Evolutionary conservation across 2,113 vertebrate genomes (phyloP), one percentile per base, ranked within the genome.

Genomic region (Platichthys stellatus): DNA sequence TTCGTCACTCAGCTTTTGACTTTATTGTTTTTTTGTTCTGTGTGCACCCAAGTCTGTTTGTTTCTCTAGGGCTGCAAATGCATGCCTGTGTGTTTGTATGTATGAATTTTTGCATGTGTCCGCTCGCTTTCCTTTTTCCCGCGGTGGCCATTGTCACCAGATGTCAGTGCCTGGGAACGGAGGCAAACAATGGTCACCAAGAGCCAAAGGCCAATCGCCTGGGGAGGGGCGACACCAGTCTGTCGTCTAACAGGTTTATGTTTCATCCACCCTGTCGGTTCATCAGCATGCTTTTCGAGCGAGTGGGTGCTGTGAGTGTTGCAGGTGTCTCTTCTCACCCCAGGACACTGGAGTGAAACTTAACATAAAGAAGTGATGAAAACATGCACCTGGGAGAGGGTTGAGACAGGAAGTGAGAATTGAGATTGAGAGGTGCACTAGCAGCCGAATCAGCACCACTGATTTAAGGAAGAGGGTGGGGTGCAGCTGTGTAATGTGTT

Each of bases 131-230:
- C 76, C 88, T 81, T 58, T 86, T 85, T 87, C 81, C 83, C 73
- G 40, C 79, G 54, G 63, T 58, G 73, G 63, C 90, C 74, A 91
- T 93, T 93, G 93, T 92, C 84, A 89, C 89, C 92, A 93, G 90
- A 93, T 94, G 93, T 92, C 91, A 80, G 71, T 90, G 75, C 88
- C 87, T 94, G 93, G 90, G 93, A 95, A 94, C 88, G 69, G 72
- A 83, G 75, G 76, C 49, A 68, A 89, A 94, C 94, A 95, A 94
- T 94, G 88, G 91, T 86, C 81, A 88, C 76, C 54, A 31, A 63
- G 83, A 92, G 90, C 83, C 87, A 90, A 90, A 91, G 91, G 90
- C 58, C 87, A 86, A 59, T 70, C 61, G 76, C 74, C 75, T 62
- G 69, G 85, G 86, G 90, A 88, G 86, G 88, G 87, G 76, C 40